Percentiles rank a stretch among this genome's conserved stretches.
These are phyloP conservation scores for Lepetodrilus schrolli DNA, from an alignment of 2,888 invertebrate genomes.

Conservation along the genomic window DNA sequence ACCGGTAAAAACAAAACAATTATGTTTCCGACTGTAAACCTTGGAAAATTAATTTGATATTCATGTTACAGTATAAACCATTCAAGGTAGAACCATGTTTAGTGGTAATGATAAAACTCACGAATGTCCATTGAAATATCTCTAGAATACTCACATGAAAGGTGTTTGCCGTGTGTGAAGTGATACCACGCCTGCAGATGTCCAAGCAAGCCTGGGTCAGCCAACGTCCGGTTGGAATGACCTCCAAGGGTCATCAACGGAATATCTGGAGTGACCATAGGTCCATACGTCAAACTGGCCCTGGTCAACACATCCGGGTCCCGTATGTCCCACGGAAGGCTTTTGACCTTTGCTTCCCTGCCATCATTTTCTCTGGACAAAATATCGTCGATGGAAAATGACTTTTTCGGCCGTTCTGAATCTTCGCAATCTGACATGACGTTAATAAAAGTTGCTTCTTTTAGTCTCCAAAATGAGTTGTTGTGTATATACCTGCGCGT, in stretches of 20 bases:
- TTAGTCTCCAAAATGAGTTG: too few species aligned
- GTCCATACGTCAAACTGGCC: not conserved
- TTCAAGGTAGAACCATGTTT: too few species aligned
- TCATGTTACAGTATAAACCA: too few species aligned
- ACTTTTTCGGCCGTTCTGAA: not conserved
- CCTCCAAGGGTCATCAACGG: not conserved
- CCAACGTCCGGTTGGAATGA: not conserved
- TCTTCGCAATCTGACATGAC: not conserved
- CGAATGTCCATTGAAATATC: too few species aligned
- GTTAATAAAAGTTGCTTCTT: too few species aligned
- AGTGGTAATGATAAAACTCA: too few species aligned
- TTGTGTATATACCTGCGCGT: not conserved
- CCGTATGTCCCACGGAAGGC: not conserved
- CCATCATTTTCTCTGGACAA: not conserved
- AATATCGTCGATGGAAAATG: conserved; percentile 9
- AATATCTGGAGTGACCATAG: not conserved
- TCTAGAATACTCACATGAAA: not conserved
- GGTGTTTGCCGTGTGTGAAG: not conserved
- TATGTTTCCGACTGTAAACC: too few species aligned
- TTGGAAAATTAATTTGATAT: too few species aligned
- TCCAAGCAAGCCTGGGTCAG: not conserved
- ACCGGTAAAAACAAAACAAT: too few species aligned
- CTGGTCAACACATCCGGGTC: not conserved
- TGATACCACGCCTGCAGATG: conserved; percentile 17
- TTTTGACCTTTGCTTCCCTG: not conserved